Conservation (phyloP, 2,888 invertebrate species). For the Plagodis pulveraria region DNA sequence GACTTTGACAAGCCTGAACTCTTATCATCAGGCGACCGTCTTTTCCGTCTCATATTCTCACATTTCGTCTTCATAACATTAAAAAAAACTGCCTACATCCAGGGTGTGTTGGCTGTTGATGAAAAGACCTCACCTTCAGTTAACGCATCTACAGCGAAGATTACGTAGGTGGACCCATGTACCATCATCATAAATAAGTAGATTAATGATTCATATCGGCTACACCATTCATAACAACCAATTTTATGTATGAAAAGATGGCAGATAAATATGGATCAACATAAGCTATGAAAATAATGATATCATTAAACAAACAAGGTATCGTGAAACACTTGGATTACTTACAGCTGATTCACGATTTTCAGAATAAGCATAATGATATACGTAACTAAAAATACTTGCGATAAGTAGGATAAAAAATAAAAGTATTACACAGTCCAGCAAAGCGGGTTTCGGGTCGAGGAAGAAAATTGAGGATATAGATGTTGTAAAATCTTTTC, state of each 20-base stretch:
- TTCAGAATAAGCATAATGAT: no score
- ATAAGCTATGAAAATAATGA: conserved; percentile 14
- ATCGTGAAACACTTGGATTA: conserved; percentile 12
- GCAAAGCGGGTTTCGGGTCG: no score
- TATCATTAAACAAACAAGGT: conserved; percentile 20
- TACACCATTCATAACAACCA: conserved; percentile 15
- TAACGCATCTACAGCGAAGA: not conserved
- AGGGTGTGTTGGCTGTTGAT: not conserved
- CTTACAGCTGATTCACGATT: not conserved
- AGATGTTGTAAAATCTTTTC: no score
- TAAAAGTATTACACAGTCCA: no score
- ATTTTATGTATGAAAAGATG: conserved; percentile 15
- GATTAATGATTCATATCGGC: conserved; percentile 10
- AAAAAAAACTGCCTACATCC: not conserved
- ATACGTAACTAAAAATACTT: no score
- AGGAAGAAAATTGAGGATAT: no score
- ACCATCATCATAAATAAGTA: conserved; percentile 3
- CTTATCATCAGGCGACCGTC: no score
- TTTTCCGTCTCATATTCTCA: no score
- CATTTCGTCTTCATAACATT: no score
- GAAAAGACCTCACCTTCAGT: not conserved
- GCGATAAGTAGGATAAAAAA: no score
- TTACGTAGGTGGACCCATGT: conserved; percentile 7
- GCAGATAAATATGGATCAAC: conserved; percentile 12
- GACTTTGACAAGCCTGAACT: no score